Percentiles rank a stretch among this genome's conserved stretches.
Conservation (phyloP, 1,140 invertebrate genomes). For the Maniola jurtina region DNA sequence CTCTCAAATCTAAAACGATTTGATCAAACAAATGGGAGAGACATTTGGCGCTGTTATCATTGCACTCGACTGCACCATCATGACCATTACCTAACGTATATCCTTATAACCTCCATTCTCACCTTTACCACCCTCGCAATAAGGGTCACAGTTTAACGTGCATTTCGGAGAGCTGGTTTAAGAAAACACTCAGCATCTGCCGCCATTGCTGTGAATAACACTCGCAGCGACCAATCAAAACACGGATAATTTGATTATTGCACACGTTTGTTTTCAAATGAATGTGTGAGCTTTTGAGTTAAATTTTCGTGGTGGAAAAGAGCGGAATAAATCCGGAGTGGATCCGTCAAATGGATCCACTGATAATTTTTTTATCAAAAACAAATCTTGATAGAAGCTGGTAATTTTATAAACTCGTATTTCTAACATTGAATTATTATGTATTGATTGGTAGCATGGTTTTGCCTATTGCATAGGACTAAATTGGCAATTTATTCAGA, state of each 20-base stretch:
- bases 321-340: slow-evolving; percentile 4
- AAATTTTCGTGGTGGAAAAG: slow-evolving; percentile 32
- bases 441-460: too few species aligned
- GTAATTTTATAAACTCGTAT: too few species aligned
- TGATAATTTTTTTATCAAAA: not conserved
- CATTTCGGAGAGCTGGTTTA: slow-evolving; percentile 34
- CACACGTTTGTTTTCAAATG: slow-evolving; percentile 48
- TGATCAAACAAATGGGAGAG: slow-evolving; percentile 40
- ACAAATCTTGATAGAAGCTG: too few species aligned
- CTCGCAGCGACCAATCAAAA: slow-evolving; percentile 70
- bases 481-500: too few species aligned
- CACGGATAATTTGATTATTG: slow-evolving; percentile 63
- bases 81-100: slow-evolving; percentile 24
- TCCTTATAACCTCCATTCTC: slow-evolving; percentile 16
- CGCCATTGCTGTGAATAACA: slow-evolving; percentile 68
- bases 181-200: slow-evolving; percentile 67
- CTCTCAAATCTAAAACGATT: slow-evolving; percentile 53
- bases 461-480: too few species aligned
- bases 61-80: slow-evolving; percentile 59
- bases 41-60: slow-evolving; percentile 61
- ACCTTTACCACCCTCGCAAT: slow-evolving; percentile 28
- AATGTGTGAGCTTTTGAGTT: slow-evolving; percentile 29
- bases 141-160: slow-evolving; percentile 17
- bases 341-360: slow-evolving; percentile 3
- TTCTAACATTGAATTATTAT: too few species aligned